Evolutionary conservation across 2,113 vertebrate species (phyloP).

Genomic region (Misgurnus anguillicaudatus): DNA sequence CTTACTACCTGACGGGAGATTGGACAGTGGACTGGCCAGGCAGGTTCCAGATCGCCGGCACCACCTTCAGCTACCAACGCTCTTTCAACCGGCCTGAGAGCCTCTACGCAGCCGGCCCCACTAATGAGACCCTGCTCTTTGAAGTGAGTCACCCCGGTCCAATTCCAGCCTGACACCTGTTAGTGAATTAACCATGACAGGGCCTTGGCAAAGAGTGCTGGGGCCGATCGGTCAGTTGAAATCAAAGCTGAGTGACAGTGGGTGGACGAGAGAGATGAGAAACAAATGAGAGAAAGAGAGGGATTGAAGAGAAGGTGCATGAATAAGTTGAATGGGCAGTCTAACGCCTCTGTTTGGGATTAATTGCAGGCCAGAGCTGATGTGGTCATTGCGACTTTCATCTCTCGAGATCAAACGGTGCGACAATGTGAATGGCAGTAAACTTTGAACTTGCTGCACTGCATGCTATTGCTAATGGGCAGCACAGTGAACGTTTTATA

Average conservation of each 20-base stretch:
- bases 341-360: slow-evolving; percentile 55
- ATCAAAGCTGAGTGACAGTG: slow-evolving; percentile 47
- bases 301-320: slow-evolving; percentile 10
- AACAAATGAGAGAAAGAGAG: slow-evolving; percentile 6
- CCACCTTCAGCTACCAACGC: slow-evolving; percentile 88
- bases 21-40: slow-evolving; percentile 97
- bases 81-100: slow-evolving; percentile 85
- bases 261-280: slow-evolving; percentile 43
- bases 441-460: slow-evolving; percentile 41
- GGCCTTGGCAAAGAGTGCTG: slow-evolving; percentile 57
- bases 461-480: slow-evolving; percentile 23
- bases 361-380: slow-evolving; percentile 57
- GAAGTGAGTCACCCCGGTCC: slow-evolving; percentile 83
- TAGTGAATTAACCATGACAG: slow-evolving; percentile 62
- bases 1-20: slow-evolving; percentile 88
- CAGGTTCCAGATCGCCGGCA: slow-evolving; percentile 87
- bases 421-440: slow-evolving; percentile 23
- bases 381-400: slow-evolving; percentile 51
- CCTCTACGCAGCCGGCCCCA: slow-evolving; percentile 86
- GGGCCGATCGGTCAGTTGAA: slow-evolving; percentile 59
- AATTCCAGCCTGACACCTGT: slow-evolving; percentile 59
- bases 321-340: slow-evolving; percentile 25
- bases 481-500: slow-evolving; percentile 7
- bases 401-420: slow-evolving; percentile 39
- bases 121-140: slow-evolving; percentile 95